Evolutionary conservation across 2,797 vertebrate species (phyloP).

Genomic region (Takifugu rubripes): DNA sequence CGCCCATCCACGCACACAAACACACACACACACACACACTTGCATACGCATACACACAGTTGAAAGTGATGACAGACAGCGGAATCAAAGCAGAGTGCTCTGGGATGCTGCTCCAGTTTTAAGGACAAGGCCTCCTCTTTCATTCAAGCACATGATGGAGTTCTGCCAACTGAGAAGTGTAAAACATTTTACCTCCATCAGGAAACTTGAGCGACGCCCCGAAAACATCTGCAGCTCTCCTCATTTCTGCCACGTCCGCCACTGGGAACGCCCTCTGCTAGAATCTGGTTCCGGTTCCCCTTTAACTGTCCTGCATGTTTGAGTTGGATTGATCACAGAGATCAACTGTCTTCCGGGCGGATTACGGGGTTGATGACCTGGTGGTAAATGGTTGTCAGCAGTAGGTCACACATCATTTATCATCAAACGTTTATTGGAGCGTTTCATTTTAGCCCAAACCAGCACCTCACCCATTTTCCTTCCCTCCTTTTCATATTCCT

Average conservation of each 20-base stretch:
- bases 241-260: no score
- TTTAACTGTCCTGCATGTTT: background rate
- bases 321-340: conserved; percentile 1
- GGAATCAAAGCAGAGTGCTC: conserved; percentile 41
- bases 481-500: conserved; percentile 2
- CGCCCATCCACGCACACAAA: no score
- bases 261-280: no score
- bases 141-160: conserved; percentile 12
- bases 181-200: conserved; percentile 12
- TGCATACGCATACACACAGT: conserved; percentile 49
- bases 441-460: background rate
- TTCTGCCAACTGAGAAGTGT: conserved; percentile 16
- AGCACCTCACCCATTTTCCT: no score
- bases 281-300: background rate
- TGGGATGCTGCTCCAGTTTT: conserved; percentile 28
- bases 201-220: no score
- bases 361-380: background rate
- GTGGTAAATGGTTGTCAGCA: conserved; percentile 23
- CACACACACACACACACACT: conserved; percentile 33
- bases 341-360: no score
- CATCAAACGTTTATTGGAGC: conserved; percentile 2
- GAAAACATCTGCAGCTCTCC: no score
- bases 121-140: conserved; percentile 26
- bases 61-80: conserved; percentile 49
- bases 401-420: conserved; percentile 28